These are phyloP conservation scores for Florisuga fusca DNA, from an alignment of 2,797 vertebrate species.

Conservation along the genomic window DNA sequence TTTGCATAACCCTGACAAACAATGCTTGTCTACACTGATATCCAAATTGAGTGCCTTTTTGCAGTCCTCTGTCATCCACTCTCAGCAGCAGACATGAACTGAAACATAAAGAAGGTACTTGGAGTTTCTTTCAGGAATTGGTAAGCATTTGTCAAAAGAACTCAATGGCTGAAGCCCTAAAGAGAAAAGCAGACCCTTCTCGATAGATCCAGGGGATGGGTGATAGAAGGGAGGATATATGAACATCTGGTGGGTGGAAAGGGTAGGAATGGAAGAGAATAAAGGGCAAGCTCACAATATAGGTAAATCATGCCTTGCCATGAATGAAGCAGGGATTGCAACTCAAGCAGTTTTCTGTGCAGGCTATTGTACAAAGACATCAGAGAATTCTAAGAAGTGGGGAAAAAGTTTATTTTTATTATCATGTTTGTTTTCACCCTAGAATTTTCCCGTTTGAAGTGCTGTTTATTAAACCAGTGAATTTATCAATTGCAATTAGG, in stretches of 20 bases:
- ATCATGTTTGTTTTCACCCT: neutral
- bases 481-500: neutral
- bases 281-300: neutral
- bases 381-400: neutral
- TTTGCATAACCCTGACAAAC: neutral
- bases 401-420: too few species aligned
- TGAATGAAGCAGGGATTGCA: neutral
- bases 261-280: neutral
- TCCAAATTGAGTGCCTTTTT: neutral
- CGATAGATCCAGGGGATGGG: neutral
- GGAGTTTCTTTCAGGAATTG: neutral
- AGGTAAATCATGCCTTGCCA: fast-evolving
- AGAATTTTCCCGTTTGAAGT: neutral
- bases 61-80: neutral
- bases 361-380: neutral
- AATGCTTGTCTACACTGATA: neutral
- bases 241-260: neutral
- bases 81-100: neutral
- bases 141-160: neutral
- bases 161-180: neutral
- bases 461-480: neutral
- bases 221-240: neutral
- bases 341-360: neutral
- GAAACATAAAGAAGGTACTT: fast-evolving
- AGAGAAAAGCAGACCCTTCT: neutral